These are phyloP conservation scores for Takifugu ocellatus DNA, from an alignment of 2,797 vertebrate species.

Conservation along the genomic window DNA sequence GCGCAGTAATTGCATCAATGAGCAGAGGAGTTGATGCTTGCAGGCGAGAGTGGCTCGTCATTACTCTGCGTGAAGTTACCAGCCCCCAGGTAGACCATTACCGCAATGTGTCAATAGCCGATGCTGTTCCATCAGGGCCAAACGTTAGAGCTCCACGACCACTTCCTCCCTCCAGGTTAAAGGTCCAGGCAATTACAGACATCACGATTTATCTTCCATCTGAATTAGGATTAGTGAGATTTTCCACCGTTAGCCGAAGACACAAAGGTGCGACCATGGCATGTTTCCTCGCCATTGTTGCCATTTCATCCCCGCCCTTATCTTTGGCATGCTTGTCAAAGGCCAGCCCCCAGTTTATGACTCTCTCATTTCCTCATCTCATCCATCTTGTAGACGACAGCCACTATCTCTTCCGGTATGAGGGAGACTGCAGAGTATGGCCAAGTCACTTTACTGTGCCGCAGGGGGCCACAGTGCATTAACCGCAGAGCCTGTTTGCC, in stretches of 20 bases:
- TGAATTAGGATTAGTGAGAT: constrained; percentile 14
- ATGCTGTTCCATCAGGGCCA: constrained; percentile 48
- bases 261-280: constrained; percentile 2
- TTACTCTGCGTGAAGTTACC: constrained; percentile 60
- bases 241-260: constrained; percentile 9
- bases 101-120: constrained; percentile 56
- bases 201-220: constrained; percentile 49
- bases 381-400: constrained; percentile 65
- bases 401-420: constrained; percentile 47
- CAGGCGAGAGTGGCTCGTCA: constrained; percentile 56
- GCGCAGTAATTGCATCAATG: constrained; percentile 67
- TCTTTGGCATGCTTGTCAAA: constrained; percentile 33
- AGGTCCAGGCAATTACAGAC: constrained; percentile 55
- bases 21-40: constrained; percentile 48
- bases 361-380: constrained; percentile 67
- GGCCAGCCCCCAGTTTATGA: constrained; percentile 30
- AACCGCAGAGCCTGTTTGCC: constrained; percentile 60
- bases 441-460: constrained; percentile 56
- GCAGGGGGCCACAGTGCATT: constrained; percentile 49
- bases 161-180: constrained; percentile 55
- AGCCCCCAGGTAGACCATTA: constrained; percentile 65
- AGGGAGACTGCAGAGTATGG: constrained; percentile 38
- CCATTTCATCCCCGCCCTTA: constrained; percentile 23
- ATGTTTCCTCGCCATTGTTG: constrained; percentile 21
- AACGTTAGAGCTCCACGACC: constrained; percentile 52